Evolutionary conservation across 2,888 invertebrate species (phyloP).

Genomic region (Troglohyphantes excavatus): DNA sequence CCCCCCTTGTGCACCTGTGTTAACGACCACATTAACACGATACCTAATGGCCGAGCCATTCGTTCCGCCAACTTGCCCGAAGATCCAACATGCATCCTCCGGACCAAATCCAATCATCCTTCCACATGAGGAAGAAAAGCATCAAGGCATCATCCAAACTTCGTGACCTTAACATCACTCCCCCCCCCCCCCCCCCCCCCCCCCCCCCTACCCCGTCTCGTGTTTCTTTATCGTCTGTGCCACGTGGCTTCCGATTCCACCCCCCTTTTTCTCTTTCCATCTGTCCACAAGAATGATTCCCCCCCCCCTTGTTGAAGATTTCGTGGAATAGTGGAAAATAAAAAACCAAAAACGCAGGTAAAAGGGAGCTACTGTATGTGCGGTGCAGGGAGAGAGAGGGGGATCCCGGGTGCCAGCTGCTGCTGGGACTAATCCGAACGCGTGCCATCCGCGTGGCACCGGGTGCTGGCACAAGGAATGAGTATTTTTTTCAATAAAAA

Average conservation of each 20-base stretch:
- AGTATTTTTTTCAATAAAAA: not conserved
- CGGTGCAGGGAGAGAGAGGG: no score
- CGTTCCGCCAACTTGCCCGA: conserved; percentile 14
- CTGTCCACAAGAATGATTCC: conserved; percentile 30
- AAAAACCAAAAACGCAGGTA: conserved; percentile 28
- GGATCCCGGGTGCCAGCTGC: conserved; percentile 59
- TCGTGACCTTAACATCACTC: conserved; percentile 65
- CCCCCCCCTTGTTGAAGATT: conserved; percentile 39
- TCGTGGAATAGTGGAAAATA: conserved; percentile 45
- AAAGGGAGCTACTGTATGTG: conserved; percentile 1
- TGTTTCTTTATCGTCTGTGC: conserved; percentile 26
- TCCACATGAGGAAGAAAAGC: not conserved
- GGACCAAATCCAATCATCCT: not conserved
- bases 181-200: conserved; percentile 9
- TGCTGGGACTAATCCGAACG: conserved; percentile 43
- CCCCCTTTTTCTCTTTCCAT: conserved; percentile 17
- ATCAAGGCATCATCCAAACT: conserved; percentile 23
- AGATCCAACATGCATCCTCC: not conserved
- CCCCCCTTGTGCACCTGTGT: not conserved
- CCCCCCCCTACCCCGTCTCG: not conserved
- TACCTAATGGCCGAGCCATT: conserved; percentile 14
- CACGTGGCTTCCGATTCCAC: conserved; percentile 52
- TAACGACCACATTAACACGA: not conserved
- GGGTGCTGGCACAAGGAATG: conserved; percentile 9
- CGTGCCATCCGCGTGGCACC: conserved; percentile 58